Percentiles rank a stretch among this genome's conserved stretches.
These are phyloP conservation scores for Lutraria rhynchaena DNA, from an alignment of 1,140 invertebrate genomes.

Conservation along the genomic window DNA sequence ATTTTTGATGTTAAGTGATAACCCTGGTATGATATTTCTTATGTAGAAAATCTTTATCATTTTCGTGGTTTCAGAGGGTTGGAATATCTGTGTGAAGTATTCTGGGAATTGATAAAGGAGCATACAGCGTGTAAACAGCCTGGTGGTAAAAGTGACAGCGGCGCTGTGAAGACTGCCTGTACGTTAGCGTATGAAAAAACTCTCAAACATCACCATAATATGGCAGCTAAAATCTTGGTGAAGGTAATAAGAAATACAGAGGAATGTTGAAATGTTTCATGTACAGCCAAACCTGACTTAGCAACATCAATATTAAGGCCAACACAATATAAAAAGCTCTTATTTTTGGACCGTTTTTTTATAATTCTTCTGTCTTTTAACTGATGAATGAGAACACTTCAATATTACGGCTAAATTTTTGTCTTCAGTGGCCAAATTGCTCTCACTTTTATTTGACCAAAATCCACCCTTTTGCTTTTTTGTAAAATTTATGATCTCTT, in stretches of 20 bases:
- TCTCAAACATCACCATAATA: slow-evolving; percentile 41
- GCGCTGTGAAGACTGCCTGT: slow-evolving; percentile 33
- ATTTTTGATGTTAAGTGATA: too few relatives aligned
- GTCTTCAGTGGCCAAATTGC: too few relatives aligned
- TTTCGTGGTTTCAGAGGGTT: slow-evolving; percentile 47
- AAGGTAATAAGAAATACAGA: slow-evolving; percentile 10
- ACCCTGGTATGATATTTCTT: too few relatives aligned
- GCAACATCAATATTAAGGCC: too few relatives aligned
- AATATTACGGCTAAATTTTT: too few relatives aligned
- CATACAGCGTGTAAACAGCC: slow-evolving; percentile 18
- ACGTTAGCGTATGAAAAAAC: slow-evolving; percentile 35
- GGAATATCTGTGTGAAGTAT: slow-evolving; percentile 53
- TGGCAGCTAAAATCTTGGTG: slow-evolving; percentile 31
- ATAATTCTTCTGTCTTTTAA: too few relatives aligned
- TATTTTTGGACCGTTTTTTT: not conserved
- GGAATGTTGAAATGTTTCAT: not conserved
- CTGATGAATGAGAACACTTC: too few relatives aligned
- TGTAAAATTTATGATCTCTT: too few relatives aligned
- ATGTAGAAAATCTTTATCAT: too few relatives aligned
- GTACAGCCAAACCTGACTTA: too few relatives aligned
- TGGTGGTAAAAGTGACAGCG: slow-evolving; percentile 29
- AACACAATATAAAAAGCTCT: not conserved
- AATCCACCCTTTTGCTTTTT: too few relatives aligned
- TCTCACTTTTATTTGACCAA: too few relatives aligned
- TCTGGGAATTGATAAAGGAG: slow-evolving; percentile 40